These are phyloP conservation scores for Heliconius hewitsoni DNA, from an alignment of 1,140 invertebrate genomes.

Conservation along the genomic window DNA sequence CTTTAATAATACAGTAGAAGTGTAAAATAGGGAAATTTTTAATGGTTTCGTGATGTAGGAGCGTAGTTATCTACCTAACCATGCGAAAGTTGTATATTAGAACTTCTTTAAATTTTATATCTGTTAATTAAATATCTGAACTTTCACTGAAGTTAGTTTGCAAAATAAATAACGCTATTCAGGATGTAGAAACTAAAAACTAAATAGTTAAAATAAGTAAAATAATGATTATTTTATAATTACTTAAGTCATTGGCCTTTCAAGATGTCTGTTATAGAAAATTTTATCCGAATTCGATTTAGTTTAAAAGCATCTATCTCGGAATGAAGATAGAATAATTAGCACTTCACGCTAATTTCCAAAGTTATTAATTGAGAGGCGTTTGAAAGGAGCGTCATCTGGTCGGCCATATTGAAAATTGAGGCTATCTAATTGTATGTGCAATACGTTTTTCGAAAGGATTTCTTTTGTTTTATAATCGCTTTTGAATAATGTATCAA, in stretches of 20 bases:
- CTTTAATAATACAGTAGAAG: too few relatives aligned
- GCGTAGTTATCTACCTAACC: too few relatives aligned
- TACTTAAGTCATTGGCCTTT: slow-evolving; percentile 38
- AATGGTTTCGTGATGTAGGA: too few relatives aligned
- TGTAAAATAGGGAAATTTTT: too few relatives aligned
- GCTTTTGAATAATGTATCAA: not conserved
- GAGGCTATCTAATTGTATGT: slow-evolving; percentile 41
- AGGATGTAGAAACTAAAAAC: too few relatives aligned
- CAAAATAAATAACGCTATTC: too few relatives aligned
- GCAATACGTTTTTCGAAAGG: slow-evolving; percentile 30
- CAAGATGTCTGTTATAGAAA: slow-evolving; percentile 43
- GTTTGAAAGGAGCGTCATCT: slow-evolving; percentile 73
- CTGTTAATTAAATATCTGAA: too few relatives aligned
- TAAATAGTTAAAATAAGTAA: not conserved
- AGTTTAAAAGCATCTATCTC: slow-evolving; percentile 35
- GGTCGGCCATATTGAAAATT: slow-evolving; percentile 45
- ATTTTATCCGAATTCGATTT: slow-evolving; percentile 31
- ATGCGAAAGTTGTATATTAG: too few relatives aligned
- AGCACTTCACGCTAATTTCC: slow-evolving; percentile 69
- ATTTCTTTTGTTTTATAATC: not conserved
- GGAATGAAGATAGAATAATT: slow-evolving; percentile 74
- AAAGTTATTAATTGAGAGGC: slow-evolving; percentile 75
- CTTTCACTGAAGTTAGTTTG: too few relatives aligned
- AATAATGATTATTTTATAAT: not conserved
- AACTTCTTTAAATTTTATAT: too few relatives aligned